phyloP scores from a whole-genome alignment of 2,113 vertebrate species.

The Martes martes region DNA sequence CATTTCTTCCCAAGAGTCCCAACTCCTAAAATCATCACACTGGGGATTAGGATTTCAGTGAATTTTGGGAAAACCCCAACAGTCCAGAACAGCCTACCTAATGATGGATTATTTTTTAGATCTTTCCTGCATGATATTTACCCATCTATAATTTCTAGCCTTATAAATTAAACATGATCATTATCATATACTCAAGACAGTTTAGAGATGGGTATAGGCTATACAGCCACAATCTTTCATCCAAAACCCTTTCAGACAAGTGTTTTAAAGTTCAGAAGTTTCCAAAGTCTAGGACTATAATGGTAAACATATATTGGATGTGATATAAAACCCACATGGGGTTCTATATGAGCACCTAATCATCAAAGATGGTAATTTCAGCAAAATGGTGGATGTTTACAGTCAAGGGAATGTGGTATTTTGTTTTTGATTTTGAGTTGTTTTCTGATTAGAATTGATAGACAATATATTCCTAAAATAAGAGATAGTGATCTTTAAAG shows the following conservation, averaged over 20 bases:
- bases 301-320: neutral
- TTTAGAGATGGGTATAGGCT: neutral
- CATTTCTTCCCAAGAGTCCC: neutral
- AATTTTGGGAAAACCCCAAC: neutral
- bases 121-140: neutral
- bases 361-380: neutral
- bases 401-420: neutral
- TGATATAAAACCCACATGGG: neutral
- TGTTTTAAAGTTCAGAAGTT: neutral
- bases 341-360: neutral
- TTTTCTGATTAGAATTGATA: neutral
- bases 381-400: neutral
- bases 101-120: neutral
- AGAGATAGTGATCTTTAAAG: neutral
- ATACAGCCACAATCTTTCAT: neutral
- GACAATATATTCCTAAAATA: neutral
- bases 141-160: neutral
- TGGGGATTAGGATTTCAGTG: neutral
- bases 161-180: neutral
- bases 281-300: neutral
- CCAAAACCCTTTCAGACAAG: accelerated
- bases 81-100: neutral
- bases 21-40: neutral
- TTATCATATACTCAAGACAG: neutral
- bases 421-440: neutral